Conservation (phyloP, 1,140 invertebrate species). For the Meloidogyne hapla region DNA sequence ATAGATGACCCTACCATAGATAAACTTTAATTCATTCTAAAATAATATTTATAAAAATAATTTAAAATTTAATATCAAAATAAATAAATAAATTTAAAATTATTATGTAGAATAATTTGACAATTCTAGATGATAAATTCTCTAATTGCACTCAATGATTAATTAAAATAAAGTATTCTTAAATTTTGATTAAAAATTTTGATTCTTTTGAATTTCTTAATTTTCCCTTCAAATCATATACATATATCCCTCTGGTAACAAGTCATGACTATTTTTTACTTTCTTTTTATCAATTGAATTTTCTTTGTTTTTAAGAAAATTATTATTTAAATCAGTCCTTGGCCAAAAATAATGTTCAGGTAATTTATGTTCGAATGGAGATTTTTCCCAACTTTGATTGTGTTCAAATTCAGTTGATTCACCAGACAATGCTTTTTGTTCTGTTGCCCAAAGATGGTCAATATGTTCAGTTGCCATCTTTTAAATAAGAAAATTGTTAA, state of each 20-base stretch:
- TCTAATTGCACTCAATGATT: too few species aligned
- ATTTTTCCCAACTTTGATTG: neutral
- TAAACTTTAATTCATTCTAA: too few species aligned
- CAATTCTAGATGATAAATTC: too few species aligned
- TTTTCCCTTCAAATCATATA: neutral
- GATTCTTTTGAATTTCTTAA: too few species aligned
- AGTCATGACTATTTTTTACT: neutral
- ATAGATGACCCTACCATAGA: too few species aligned
- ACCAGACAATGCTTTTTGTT: neutral
- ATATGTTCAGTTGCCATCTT: neutral
- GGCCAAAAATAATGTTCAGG: constrained; percentile 1
- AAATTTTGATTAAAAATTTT: too few species aligned
- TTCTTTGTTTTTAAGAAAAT: neutral
- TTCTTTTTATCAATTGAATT: neutral
- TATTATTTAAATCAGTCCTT: neutral
- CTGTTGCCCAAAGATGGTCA: neutral
- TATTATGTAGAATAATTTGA: too few species aligned
- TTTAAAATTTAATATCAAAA: too few species aligned
- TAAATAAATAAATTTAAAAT: too few species aligned
- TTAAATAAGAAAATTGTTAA: too few species aligned
- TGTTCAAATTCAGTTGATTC: neutral
- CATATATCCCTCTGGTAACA: neutral
- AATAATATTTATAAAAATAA: too few species aligned
- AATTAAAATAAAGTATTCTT: too few species aligned
- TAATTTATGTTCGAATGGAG: neutral